Evolutionary conservation across 2,113 vertebrate species (phyloP).

Genomic region (Trochalopteron elliotii): DNA sequence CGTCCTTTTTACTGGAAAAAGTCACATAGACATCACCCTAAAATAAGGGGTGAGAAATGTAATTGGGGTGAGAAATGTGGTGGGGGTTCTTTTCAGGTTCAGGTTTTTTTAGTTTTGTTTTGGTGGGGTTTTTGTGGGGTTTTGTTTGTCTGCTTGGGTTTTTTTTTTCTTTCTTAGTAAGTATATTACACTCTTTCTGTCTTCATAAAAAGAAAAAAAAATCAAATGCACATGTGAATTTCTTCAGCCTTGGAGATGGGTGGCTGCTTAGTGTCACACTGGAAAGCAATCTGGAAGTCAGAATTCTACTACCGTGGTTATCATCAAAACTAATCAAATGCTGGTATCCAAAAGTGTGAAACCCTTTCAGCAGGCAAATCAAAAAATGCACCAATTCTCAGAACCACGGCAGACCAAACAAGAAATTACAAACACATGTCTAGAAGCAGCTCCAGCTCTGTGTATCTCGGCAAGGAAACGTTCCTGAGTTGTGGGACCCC

Average conservation of each 20-base stretch:
- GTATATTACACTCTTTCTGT: not conserved
- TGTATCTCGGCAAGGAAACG: not conserved
- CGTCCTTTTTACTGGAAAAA: not conserved
- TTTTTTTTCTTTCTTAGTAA: not conserved
- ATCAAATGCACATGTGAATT: constrained; percentile 49
- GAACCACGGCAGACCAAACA: constrained; percentile 18
- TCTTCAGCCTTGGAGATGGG: constrained; percentile 45
- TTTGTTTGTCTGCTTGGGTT: not conserved
- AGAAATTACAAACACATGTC: constrained; percentile 60
- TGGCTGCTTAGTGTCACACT: constrained; percentile 42
- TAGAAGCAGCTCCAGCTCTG: not conserved
- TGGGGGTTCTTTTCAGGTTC: not conserved
- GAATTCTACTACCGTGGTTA: constrained; percentile 55
- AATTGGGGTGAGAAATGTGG: not conserved
- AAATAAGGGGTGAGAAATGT: not conserved
- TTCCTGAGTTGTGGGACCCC: not conserved
- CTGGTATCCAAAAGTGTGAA: constrained; percentile 24
- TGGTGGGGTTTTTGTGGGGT: not conserved
- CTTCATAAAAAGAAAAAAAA: not conserved
- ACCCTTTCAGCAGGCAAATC: constrained; percentile 53
- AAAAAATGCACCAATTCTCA: constrained; percentile 9
- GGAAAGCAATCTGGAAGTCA: constrained; percentile 52
- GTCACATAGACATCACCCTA: not conserved
- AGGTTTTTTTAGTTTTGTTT: not conserved
- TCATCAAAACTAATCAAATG: constrained; percentile 59